Base-by-base conservation (phyloP, 2,113 vertebrate species). In the Pomatorhinus ruficollis region DNA sequence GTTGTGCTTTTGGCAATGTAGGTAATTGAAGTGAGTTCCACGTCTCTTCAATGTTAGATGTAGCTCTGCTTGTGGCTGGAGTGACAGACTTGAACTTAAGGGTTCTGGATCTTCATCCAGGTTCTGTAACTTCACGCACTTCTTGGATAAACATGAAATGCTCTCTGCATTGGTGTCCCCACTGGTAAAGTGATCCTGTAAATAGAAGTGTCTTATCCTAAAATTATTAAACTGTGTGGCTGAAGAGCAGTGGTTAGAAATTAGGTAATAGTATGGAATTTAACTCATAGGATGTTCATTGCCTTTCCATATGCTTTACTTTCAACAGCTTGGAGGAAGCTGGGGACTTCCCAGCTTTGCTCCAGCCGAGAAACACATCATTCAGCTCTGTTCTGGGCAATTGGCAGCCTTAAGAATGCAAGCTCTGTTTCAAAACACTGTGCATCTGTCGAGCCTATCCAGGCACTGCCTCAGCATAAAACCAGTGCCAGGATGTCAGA, bases 371-470 rank as follows among this genome's bases (percentile, higher is more conserved):
- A 88, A 87, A 65, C 82, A 60, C 49, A 86, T 86, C 80, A 71
- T 92, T 96, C 80, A 81, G 69, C 64, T 92, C 90, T 86, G 74
- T 93, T 81, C 77, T 86, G 57, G 59, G 83, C 86, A 79, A 40
- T 90, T 83, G 79, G 93, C 90, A 87, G 80, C 74, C 76, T 78
- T 63, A 90, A 97, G 96, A 96, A 94, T 92, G 88, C 72, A 35
- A 87, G 86, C 90, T 95, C 86, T 97, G 92, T 96, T 92, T 95
- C 76, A 81, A 93, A 93, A 87, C 76, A 83, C 68, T 80, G 56
- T 79, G 93, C 77, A 83, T 95, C 93, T 93, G 71, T 82, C 87
- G 57, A 81, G 91, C 44, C 69, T 91, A 64, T 44, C 91, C 64
- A 87, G 63, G 87, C 89, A 82, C 35, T 95, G 93, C 70, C 63